phyloP scores from a whole-genome alignment of 2,797 vertebrate genomes.

The Fistularia commersonii region DNA sequence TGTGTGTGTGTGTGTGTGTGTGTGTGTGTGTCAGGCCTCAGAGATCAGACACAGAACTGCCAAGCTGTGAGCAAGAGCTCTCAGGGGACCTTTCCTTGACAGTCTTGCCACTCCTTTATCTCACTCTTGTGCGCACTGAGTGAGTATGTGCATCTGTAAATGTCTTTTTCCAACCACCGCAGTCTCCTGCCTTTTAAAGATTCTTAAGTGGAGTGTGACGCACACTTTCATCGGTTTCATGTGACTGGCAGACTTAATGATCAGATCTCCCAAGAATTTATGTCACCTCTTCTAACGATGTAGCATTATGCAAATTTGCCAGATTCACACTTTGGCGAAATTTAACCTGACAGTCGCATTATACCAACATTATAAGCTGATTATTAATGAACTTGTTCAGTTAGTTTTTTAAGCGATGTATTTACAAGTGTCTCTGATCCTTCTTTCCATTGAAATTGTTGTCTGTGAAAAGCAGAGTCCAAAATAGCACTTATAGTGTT shows the following conservation, averaged over 20 bases:
- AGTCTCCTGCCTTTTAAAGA: conserved; percentile 25
- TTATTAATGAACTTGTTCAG: conserved; percentile 3
- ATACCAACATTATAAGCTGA: neutral
- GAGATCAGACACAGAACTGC: conserved; percentile 47
- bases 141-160: neutral
- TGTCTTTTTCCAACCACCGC: conserved; percentile 16
- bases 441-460: neutral
- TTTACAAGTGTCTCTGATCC: neutral
- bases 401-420: neutral
- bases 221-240: conserved; percentile 22
- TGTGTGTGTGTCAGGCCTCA: conserved; percentile 24
- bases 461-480: neutral
- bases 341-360: conserved; percentile 9
- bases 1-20: conserved; percentile 11
- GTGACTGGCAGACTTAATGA: conserved; percentile 18
- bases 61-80: conserved; percentile 31
- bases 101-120: conserved; percentile 50
- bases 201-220: conserved; percentile 12
- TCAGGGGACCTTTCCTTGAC: conserved; percentile 43
- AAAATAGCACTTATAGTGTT: no score
- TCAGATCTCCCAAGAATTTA: conserved; percentile 13
- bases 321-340: conserved; percentile 3
- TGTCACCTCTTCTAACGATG: conserved; percentile 12
- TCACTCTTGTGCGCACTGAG: conserved; percentile 5
- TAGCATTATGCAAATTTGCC: conserved; percentile 12